Evolutionary conservation across 2,113 vertebrate genomes (phyloP), one percentile per base, ranked within the genome.

Genomic region (Lanius ludovicianus): DNA sequence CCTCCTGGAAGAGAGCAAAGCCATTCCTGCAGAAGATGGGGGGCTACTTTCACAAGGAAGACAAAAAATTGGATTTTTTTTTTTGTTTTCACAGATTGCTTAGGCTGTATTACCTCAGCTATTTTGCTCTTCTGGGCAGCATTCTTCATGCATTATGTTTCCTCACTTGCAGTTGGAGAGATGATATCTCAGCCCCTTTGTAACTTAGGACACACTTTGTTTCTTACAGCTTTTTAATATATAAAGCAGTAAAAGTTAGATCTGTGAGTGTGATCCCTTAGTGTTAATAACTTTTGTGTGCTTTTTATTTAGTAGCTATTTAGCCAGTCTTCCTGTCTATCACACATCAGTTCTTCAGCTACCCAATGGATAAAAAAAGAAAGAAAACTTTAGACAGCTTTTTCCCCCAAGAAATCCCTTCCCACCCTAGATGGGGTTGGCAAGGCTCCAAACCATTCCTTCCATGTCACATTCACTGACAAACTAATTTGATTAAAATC

Each of bases 341-440:
- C 11, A 6, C 27, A 12, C n/a, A 33, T 9, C 30, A 71, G 4
- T 52, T 80, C 56, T 44, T 90, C 25, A 64, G 19, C 53, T 76
- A 31, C 17, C 14, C 37, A 56, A 2, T 0, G 44, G 28, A 47
- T 5, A 50, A n/a, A 31, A 15, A 64, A 31, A 3, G 1, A 22
- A 35, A 78, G 22, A 11, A 56, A 6, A 44, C 8, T 91, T 64
- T 37, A 69, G 50, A 10, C 6, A 33, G 7, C 5, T 79, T 56
- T 56, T 56, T 13, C 7, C 12, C 22, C 16, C 13, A 39, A 25
- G 39, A 63, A 62, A 18, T n/a, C 1, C 3, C 15, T 82, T 79
- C 39, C 22, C 4, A 37, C 18, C 13, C 25, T 76, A 9, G 23
- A 7, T 67, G 47, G n/a, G 19, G 6, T 9, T 82, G 41, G 62